Evolutionary conservation across 1,140 invertebrate species (phyloP), one percentile per base, ranked within the genome.

Genomic region (Cepaea nemoralis): DNA sequence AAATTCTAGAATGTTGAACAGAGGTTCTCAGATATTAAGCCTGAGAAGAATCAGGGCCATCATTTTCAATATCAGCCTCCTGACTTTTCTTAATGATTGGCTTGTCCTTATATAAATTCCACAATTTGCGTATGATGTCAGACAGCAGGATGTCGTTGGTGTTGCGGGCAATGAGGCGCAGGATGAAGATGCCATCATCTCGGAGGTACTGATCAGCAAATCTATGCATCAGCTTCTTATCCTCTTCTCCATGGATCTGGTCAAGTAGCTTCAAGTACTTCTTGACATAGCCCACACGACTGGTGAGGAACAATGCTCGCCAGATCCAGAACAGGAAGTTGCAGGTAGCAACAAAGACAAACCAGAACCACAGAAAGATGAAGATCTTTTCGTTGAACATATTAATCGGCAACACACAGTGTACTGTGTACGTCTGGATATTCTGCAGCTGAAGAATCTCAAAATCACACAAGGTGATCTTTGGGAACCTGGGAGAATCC

Each of bases 301-400:
- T 89, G 24, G 82, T 71, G 33, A 83, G 85, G 79, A 90, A 87
- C 0, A 90, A 69, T 12, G 84, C 83, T 22, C 86, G 81, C 86
- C 86, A 90, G 40, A 90, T 69, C 89, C 89, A 91, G 84, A 88
- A 84, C 6, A 89, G 73, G 83, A 91, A 87, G 80, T 88, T 89
- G 8, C 88, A 66, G 37, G 86, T 69, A 80, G 88, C 87, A 67
- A 91, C 88, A 37, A 90, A 79, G 70, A 89, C 87, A 66, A 90
- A 87, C 90, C 90, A 91, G 81, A 90, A 91, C 90, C 90, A 91
- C 10, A 91, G 82, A 83, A 91, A 90, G n/a, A 89, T 88, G 82
- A 90, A 91, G 80, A 93, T 93, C 85, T 93, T 93, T 86, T 93
- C 93, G 86, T 93, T 93, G 88, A 93, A 93, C 40, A 93, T 89